Evolutionary conservation across 2,797 vertebrate genomes (phyloP).

Genomic region (Huso huso): DNA sequence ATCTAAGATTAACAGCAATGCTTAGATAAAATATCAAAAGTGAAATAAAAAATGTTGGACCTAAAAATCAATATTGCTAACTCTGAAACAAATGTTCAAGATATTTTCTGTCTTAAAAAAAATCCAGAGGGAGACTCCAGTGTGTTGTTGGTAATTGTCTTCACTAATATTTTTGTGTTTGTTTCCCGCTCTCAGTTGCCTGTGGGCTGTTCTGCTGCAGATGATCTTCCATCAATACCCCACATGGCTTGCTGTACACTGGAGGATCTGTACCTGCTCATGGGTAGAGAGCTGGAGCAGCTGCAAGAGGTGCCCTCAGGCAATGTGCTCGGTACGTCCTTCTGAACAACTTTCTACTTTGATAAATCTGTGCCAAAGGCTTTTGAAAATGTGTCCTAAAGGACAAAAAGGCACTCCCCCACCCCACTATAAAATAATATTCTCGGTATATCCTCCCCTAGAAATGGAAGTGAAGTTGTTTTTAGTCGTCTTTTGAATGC

Average conservation of each 20-base stretch:
- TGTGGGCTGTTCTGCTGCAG: slow-evolving; percentile 44
- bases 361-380: neutral
- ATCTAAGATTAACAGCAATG: too few species aligned
- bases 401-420: too few species aligned
- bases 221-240: slow-evolving; percentile 53
- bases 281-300: slow-evolving; percentile 87
- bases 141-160: neutral
- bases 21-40: too few species aligned
- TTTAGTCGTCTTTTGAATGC: too few species aligned
- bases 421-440: too few species aligned
- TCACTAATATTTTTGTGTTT: slow-evolving; percentile 3
- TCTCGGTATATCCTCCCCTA: too few species aligned
- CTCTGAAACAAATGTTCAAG: neutral
- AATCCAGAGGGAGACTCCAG: neutral
- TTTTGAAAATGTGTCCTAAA: neutral
- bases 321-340: slow-evolving; percentile 77
- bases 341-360: neutral
- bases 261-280: slow-evolving; percentile 80
- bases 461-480: too few species aligned
- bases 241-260: slow-evolving; percentile 72
- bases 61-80: too few species aligned
- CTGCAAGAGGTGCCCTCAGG: slow-evolving; percentile 83
- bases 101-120: neutral
- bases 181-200: slow-evolving; percentile 55
- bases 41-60: too few species aligned